Percentiles rank a stretch among this genome's conserved stretches.
Evolutionary conservation across 2,113 vertebrate species (phyloP).

Genomic region (Malurus melanocephalus): DNA sequence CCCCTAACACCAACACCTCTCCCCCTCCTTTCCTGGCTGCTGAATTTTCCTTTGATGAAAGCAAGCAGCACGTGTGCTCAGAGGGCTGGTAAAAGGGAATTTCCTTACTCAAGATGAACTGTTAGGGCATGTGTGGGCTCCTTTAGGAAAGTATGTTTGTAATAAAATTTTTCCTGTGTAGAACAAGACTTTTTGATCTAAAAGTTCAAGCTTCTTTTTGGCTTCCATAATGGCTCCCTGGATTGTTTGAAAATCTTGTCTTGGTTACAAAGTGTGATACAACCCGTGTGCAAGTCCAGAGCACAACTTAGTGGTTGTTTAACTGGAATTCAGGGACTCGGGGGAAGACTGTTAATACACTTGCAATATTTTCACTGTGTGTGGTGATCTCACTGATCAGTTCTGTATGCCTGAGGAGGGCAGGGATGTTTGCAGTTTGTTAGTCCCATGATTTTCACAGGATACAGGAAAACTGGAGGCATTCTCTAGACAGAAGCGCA

Average conservation of each 20-base stretch:
- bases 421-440: not conserved
- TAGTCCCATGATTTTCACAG: not conserved
- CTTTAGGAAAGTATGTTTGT: not conserved
- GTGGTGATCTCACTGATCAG: not conserved
- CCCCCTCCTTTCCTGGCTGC: not conserved
- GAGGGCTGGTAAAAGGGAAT: not conserved
- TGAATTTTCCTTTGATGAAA: not conserved
- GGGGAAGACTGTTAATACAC: not conserved
- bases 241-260: not conserved
- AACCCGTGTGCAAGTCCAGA: not conserved
- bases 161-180: not conserved
- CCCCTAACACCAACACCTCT: not conserved
- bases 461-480: not conserved
- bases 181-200: not conserved
- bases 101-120: not conserved
- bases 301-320: not conserved
- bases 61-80: not conserved
- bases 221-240: not conserved
- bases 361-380: not conserved
- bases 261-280: not conserved
- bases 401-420: not conserved
- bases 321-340: not conserved
- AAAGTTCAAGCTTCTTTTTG: not conserved
- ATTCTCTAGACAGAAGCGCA: not conserved
- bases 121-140: not conserved